Evolutionary conservation across 2,113 vertebrate species (phyloP).

Genomic region (Fregata magnificens): DNA sequence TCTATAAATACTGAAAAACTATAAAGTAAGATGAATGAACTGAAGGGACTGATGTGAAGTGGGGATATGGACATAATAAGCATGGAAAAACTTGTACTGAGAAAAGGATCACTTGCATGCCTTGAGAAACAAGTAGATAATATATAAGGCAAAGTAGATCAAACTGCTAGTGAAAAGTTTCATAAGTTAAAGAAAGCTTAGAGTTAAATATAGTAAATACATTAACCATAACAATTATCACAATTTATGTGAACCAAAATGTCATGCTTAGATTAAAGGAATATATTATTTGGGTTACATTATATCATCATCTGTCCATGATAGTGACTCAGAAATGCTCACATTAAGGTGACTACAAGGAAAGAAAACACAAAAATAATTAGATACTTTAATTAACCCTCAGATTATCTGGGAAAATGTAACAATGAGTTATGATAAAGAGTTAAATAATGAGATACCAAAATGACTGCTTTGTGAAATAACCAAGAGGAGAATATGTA

Average conservation of each 20-base stretch:
- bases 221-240: not conserved
- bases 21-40: not conserved
- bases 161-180: not conserved
- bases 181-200: not conserved
- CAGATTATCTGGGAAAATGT: not conserved
- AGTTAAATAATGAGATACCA: not conserved
- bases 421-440: not conserved
- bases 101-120: accelerated
- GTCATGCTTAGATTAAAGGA: not conserved
- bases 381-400: not conserved
- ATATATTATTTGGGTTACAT: not conserved
- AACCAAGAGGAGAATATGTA: not conserved
- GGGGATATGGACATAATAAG: not conserved
- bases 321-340: not conserved
- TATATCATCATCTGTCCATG: not conserved
- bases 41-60: not conserved
- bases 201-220: not conserved
- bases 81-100: not conserved
- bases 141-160: not conserved
- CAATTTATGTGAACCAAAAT: not conserved
- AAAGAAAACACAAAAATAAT: not conserved
- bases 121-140: not conserved
- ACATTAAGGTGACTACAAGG: not conserved
- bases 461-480: not conserved
- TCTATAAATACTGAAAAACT: not conserved